Percentiles rank a stretch among this genome's conserved stretches.
These are phyloP conservation scores for Amiota communis DNA, from an alignment of 2,888 invertebrate species.

Conservation along the genomic window DNA sequence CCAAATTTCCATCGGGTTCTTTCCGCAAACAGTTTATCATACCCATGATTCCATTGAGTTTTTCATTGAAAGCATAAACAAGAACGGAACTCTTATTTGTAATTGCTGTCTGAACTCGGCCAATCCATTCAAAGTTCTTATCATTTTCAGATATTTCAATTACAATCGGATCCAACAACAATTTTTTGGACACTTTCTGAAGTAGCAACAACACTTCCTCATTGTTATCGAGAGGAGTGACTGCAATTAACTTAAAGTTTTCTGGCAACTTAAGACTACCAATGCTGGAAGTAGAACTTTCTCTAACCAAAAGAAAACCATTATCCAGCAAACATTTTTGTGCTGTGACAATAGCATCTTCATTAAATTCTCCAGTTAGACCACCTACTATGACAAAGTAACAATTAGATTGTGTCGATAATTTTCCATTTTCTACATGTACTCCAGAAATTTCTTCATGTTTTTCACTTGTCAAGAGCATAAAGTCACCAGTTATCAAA, in stretches of 20 bases:
- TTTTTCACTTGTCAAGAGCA: constrained; percentile 73
- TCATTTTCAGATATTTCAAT: constrained; percentile 63
- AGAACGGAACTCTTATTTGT: constrained; percentile 73
- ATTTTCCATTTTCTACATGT: constrained; percentile 78
- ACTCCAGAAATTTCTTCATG: constrained; percentile 74
- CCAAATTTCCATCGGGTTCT: constrained; percentile 82
- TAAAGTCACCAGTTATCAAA: constrained; percentile 79
- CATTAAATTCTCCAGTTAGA: constrained; percentile 50
- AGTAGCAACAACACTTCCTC: constrained; percentile 68
- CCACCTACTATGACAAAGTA: constrained; percentile 65
- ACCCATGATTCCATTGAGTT: constrained; percentile 88
- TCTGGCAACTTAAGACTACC: constrained; percentile 54
- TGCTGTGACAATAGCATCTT: constrained; percentile 72
- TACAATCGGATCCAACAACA: constrained; percentile 48
- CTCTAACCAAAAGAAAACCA: constrained; percentile 78
- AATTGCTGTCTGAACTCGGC: constrained; percentile 59
- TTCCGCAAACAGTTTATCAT: constrained; percentile 88
- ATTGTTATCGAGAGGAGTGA: constrained; percentile 60
- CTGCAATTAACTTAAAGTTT: constrained; percentile 60
- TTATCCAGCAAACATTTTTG: constrained; percentile 75
- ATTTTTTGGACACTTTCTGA: constrained; percentile 57
- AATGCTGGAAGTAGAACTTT: constrained; percentile 75
- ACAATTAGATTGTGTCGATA: constrained; percentile 71
- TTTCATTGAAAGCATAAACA: constrained; percentile 80
- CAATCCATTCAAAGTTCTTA: constrained; percentile 65